phyloP scores from a whole-genome alignment of 2,113 vertebrate genomes.

The Lasiurus cinereus region DNA sequence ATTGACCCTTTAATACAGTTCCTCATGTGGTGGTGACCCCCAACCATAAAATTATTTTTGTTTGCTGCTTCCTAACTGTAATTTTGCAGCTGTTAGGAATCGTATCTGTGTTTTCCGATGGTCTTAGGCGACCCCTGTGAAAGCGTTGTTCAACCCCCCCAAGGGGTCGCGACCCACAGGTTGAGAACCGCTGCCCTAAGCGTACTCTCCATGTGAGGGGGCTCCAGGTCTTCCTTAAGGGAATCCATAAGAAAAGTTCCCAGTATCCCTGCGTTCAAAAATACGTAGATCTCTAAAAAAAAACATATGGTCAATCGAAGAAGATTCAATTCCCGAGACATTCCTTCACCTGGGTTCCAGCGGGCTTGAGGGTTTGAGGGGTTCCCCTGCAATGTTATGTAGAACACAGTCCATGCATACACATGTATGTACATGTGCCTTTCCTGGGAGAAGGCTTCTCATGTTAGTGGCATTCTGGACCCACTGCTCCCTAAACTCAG shows the following conservation, averaged over 20 bases:
- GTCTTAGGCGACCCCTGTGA: no score
- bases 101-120: no score
- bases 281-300: background rate
- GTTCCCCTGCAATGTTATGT: background rate
- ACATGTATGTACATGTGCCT: background rate
- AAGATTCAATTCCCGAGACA: background rate
- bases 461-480: background rate
- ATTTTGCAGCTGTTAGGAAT: no score
- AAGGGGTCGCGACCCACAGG: no score
- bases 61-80: no score
- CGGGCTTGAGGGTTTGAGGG: background rate
- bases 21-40: no score
- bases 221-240: background rate
- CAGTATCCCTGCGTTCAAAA: background rate
- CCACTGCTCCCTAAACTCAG: background rate
- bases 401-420: background rate
- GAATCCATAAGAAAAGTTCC: conserved; percentile 7
- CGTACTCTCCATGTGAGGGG: background rate
- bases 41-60: no score
- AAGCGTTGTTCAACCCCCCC: no score
- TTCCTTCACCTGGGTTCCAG: background rate
- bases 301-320: background rate
- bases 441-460: background rate
- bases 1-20: no score
- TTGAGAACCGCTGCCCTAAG: background rate